These are phyloP conservation scores for Phenganax marumi DNA, from an alignment of 92 coral and sea anemone genomes.

Conservation along the genomic window DNA sequence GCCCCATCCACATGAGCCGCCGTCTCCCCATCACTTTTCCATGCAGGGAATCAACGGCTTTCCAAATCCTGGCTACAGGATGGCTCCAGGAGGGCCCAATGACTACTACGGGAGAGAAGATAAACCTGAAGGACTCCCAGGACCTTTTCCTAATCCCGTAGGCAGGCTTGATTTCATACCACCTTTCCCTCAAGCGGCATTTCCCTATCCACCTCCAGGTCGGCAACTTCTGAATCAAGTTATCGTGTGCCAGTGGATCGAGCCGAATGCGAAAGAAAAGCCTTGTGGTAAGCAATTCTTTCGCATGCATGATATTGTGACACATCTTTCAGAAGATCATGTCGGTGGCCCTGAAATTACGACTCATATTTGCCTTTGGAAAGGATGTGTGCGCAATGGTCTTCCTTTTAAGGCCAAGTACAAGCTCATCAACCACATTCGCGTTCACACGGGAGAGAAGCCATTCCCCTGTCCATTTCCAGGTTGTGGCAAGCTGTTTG, in stretches of 20 bases:
- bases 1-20: constrained; percentile 36
- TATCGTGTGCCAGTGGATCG: constrained; percentile 98
- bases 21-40: constrained; percentile 15
- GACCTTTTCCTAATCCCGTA: constrained; percentile 15
- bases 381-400: constrained; percentile 91
- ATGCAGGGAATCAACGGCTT: constrained; percentile 38
- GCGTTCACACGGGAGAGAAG: constrained; percentile 98
- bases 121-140: constrained; percentile 28
- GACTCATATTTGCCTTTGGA: constrained; percentile 96
- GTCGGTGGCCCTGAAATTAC: constrained; percentile 99
- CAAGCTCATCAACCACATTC: constrained; percentile 96
- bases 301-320: constrained; percentile 99
- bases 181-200: constrained; percentile 35
- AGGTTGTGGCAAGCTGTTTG: constrained; percentile 97
- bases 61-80: constrained; percentile 14
- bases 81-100: constrained; percentile 37
- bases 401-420: constrained; percentile 97
- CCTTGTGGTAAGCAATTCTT: constrained; percentile 99
- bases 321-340: constrained; percentile 97
- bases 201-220: constrained; percentile 28
- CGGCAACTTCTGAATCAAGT: constrained; percentile 94
- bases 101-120: constrained; percentile 27
- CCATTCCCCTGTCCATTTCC: constrained; percentile 98
- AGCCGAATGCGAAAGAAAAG: constrained; percentile 94
- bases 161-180: constrained; percentile 22